A percentile compares a stretch with the other conserved stretches of the same genome.
Evolutionary conservation across 1,140 invertebrate species (phyloP).

Genomic region (Drosophila persimilis): DNA sequence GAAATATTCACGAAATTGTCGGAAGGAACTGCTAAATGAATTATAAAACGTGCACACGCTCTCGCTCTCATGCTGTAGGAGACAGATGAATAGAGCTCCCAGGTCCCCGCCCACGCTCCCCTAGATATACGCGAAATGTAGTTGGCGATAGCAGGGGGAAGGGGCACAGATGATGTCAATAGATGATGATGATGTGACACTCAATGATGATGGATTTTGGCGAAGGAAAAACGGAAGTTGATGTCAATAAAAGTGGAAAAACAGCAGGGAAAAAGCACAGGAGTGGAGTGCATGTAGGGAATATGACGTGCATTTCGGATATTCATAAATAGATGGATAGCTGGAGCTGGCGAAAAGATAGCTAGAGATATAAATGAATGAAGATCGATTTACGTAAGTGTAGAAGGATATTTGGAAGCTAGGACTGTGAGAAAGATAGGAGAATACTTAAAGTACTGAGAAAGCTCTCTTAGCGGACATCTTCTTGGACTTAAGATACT

Average conservation of each 20-base stretch:
- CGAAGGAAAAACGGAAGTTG: background rate
- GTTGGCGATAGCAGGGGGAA: background rate
- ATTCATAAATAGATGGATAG: no score
- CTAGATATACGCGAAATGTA: background rate
- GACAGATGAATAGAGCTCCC: conserved; percentile 31
- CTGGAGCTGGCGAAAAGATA: no score
- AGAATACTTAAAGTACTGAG: no score
- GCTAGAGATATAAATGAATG: no score
- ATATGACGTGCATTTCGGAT: background rate
- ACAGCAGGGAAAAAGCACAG: background rate
- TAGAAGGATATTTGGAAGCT: no score
- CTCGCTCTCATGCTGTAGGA: conserved; percentile 2
- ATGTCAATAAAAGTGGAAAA: conserved; percentile 9
- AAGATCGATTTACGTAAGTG: no score
- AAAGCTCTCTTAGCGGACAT: no score
- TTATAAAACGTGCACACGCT: conserved; percentile 35
- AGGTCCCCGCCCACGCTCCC: background rate
- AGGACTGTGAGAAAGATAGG: no score
- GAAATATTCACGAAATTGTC: conserved; percentile 71
- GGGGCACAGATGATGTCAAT: conserved; percentile 31
- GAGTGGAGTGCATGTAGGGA: background rate
- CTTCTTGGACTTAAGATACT: no score
- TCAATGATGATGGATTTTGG: conserved; percentile 43
- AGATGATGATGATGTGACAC: conserved; percentile 37
- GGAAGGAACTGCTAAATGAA: conserved; percentile 52